These are phyloP conservation scores for Odontesthes bonariensis DNA, from an alignment of 2,113 vertebrate genomes.

Conservation along the genomic window DNA sequence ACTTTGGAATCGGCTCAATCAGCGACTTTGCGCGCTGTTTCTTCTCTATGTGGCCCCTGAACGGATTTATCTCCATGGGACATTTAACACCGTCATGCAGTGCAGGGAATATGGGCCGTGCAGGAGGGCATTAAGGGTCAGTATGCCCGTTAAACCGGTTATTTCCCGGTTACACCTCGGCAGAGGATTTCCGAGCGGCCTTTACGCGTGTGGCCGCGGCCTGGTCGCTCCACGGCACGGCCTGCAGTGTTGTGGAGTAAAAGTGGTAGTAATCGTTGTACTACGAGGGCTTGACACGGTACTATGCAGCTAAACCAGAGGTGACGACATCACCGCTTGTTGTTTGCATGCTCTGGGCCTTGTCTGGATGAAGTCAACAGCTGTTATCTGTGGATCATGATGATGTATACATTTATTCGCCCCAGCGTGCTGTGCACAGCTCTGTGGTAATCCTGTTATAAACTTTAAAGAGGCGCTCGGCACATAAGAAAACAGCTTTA, in stretches of 20 bases:
- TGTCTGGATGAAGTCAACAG: slow-evolving; percentile 45
- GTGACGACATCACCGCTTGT: slow-evolving; percentile 61
- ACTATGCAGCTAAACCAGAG: slow-evolving; percentile 67
- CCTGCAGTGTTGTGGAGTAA: slow-evolving; percentile 77
- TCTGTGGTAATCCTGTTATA: slow-evolving; percentile 32
- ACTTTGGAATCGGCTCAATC: slow-evolving; percentile 38
- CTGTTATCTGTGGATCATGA: slow-evolving; percentile 52
- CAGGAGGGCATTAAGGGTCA: slow-evolving; percentile 45
- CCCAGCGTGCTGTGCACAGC: background rate
- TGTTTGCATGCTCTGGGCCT: slow-evolving; percentile 57
- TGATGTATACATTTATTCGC: slow-evolving; percentile 20
- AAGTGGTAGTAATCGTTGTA: slow-evolving; percentile 80
- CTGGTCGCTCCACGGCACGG: slow-evolving; percentile 73
- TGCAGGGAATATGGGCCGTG: background rate
- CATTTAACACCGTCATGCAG: background rate
- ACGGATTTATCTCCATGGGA: background rate
- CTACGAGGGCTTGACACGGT: slow-evolving; percentile 78
- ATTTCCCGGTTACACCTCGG: slow-evolving; percentile 46
- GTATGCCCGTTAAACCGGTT: slow-evolving; percentile 35
- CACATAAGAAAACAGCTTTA: background rate
- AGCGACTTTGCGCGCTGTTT: slow-evolving; percentile 19
- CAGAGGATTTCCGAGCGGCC: slow-evolving; percentile 75
- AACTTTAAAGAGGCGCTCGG: slow-evolving; percentile 11
- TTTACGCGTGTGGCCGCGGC: slow-evolving; percentile 73
- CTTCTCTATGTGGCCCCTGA: slow-evolving; percentile 1